Percentiles rank a stretch among this genome's conserved stretches.
phyloP scores from a whole-genome alignment of 1,140 invertebrate species.

The Brachionus asplanchnoidis region DNA sequence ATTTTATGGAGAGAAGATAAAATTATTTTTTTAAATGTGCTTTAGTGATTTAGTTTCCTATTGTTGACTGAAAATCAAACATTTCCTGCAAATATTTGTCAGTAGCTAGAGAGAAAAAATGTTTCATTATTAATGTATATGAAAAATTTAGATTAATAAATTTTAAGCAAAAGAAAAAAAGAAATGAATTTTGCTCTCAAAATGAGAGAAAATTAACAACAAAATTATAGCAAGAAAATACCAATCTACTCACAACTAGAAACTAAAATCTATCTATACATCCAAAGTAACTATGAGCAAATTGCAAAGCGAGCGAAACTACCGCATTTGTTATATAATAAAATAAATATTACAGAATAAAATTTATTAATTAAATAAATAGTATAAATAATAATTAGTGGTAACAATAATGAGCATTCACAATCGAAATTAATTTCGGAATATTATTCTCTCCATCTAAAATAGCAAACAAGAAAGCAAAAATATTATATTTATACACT shows the following conservation, averaged over 20 bases:
- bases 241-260: not conserved
- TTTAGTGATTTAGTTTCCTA: not conserved
- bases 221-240: not conserved
- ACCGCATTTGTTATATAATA: conserved; percentile 19
- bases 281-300: not conserved
- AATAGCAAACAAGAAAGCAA: not conserved
- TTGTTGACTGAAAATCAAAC: not conserved
- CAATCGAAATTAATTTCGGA: conserved; percentile 11
- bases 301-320: not conserved
- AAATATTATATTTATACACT: conserved; percentile 22
- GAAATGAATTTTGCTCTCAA: not conserved
- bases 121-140: not conserved
- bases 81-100: not conserved
- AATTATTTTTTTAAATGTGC: not conserved
- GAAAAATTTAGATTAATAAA: not conserved
- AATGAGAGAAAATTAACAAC: not conserved
- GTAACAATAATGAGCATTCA: not conserved
- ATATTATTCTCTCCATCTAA: not conserved
- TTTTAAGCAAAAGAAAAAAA: not conserved
- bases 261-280: not conserved
- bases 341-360: conserved; percentile 5
- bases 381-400: conserved; percentile 37
- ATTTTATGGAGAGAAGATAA: not conserved
- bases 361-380: conserved; percentile 37
- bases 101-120: not conserved